Evolutionary conservation across 1,140 invertebrate genomes (phyloP).

Genomic region (Eufriesea mexicana): DNA sequence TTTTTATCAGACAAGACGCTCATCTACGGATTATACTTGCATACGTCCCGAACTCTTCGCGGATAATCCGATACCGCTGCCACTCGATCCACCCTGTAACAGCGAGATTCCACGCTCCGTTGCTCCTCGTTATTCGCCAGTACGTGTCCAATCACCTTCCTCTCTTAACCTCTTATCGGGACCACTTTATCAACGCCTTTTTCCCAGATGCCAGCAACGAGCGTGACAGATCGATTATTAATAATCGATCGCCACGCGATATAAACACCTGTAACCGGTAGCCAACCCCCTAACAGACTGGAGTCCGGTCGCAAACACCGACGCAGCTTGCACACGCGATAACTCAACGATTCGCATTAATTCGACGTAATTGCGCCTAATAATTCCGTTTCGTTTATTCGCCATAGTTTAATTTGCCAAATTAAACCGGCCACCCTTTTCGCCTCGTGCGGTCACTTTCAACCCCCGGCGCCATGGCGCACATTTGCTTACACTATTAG

Average conservation of each 20-base stretch:
- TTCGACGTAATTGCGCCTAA: neutral
- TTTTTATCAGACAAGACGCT: neutral
- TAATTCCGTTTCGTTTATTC: conserved; percentile 28
- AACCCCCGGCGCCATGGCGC: no score
- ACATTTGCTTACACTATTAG: neutral
- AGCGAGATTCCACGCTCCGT: neutral
- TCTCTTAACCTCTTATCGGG: neutral
- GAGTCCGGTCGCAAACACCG: no score
- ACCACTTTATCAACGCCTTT: no score
- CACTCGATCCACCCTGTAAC: neutral
- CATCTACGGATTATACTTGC: conserved; percentile 23
- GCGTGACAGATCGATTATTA: no score
- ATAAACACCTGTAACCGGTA: neutral
- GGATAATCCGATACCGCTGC: neutral
- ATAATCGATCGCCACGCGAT: neutral
- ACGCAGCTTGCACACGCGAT: neutral
- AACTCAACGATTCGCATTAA: neutral
- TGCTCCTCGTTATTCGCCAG: neutral
- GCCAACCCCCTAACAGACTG: neutral
- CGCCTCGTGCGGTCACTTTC: no score
- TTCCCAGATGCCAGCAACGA: no score
- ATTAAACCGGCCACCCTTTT: neutral
- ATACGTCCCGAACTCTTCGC: neutral
- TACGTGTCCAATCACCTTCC: neutral
- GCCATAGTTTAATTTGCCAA: neutral